phyloP scores from a whole-genome alignment of 2,888 invertebrate genomes.

The Clusia tigrina region DNA sequence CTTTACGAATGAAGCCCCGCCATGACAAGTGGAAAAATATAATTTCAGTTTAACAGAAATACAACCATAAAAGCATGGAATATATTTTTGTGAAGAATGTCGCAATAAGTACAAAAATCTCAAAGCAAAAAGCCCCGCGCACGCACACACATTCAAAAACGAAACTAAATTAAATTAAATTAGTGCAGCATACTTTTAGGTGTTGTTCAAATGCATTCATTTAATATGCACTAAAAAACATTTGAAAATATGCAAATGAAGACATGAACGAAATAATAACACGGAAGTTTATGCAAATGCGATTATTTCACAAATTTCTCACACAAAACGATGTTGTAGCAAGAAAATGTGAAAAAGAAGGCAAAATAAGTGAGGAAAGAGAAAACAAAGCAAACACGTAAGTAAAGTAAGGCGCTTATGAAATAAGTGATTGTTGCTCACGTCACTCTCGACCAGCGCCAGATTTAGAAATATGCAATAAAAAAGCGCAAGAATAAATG shows the following conservation, averaged over 20 bases:
- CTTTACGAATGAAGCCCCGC: not conserved
- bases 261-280: slow-evolving; percentile 22
- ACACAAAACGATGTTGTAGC: not conserved
- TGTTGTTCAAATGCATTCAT: not conserved
- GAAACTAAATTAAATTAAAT: not conserved
- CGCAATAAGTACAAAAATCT: not conserved
- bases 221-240: not conserved
- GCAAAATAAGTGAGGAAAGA: not conserved
- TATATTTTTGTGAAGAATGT: no score
- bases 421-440: no score
- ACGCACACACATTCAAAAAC: not conserved
- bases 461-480: not conserved
- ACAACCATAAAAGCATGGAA: not conserved
- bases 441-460: not conserved
- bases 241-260: not conserved
- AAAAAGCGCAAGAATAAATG: not conserved
- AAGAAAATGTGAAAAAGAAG: not conserved
- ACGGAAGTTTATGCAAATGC: slow-evolving; percentile 31
- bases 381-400: slow-evolving; percentile 8
- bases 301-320: not conserved
- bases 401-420: slow-evolving; percentile 19
- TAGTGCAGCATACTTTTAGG: not conserved
- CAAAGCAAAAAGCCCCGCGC: not conserved
- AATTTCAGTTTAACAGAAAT: not conserved
- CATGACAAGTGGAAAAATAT: not conserved